phyloP scores from a whole-genome alignment of 2,797 vertebrate species.

The Sarcophilus harrisii region DNA sequence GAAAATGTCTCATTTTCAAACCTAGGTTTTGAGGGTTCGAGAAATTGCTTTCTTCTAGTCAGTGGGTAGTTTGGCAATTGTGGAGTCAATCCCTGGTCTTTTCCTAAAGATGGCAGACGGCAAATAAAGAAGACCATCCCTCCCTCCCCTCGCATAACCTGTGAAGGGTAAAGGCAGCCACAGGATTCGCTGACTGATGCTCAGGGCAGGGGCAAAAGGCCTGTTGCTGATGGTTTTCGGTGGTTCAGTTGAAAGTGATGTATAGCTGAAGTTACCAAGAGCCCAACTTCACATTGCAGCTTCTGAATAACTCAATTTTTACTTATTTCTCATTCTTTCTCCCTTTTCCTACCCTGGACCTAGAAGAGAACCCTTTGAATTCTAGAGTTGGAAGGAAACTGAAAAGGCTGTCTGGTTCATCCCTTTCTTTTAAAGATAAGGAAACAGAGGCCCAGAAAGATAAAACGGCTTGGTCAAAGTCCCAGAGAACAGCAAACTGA shows the following conservation, averaged over 20 bases:
- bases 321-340: constrained; percentile 45
- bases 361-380: constrained; percentile 54
- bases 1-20: not conserved
- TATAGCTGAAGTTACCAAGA: not conserved
- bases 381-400: constrained; percentile 42
- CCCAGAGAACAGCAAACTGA: constrained; percentile 15
- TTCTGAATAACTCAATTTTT: constrained; percentile 13
- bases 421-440: constrained; percentile 22
- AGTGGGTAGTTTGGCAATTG: constrained; percentile 41
- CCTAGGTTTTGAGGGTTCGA: not conserved
- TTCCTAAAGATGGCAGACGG: constrained; percentile 33
- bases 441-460: constrained; percentile 36
- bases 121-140: constrained; percentile 43
- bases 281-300: fast-evolving
- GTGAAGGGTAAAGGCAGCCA: not conserved
- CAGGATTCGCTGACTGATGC: not conserved
- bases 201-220: not conserved
- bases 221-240: not conserved
- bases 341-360: not conserved
- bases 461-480: constrained; percentile 5
- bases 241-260: not conserved
- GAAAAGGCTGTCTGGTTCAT: constrained; percentile 11
- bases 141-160: not conserved
- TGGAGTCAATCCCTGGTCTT: constrained; percentile 13
- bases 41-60: constrained; percentile 32